A percentile compares a stretch with the other conserved stretches of the same genome.
phyloP scores from a whole-genome alignment of 2,797 vertebrate genomes.

The Micrastur ruficollis region DNA sequence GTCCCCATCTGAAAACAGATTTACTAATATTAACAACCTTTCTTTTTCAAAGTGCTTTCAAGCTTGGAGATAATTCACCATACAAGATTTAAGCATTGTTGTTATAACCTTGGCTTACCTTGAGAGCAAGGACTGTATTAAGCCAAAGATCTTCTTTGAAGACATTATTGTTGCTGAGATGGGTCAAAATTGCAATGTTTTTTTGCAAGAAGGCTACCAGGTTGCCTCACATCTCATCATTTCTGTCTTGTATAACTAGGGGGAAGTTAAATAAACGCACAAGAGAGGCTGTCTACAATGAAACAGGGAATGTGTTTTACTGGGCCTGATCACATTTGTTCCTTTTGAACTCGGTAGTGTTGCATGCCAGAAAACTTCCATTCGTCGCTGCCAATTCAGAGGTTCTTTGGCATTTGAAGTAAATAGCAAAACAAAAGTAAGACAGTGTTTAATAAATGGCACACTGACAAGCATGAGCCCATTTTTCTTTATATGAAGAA shows the following conservation, averaged over 20 bases:
- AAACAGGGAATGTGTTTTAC: not conserved
- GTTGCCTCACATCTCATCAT: not conserved
- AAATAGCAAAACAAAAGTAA: constrained; percentile 39
- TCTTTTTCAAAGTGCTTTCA: not conserved
- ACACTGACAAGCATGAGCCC: not conserved
- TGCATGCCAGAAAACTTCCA: constrained; percentile 31
- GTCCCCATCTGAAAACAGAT: not conserved
- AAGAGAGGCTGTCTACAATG: not conserved
- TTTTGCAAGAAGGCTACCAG: not conserved
- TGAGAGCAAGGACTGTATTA: not conserved
- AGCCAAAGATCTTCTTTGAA: not conserved
- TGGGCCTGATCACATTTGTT: not conserved
- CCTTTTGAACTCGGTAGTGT: not conserved
- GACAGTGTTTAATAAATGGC: constrained; percentile 39
- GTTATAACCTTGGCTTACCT: not conserved
- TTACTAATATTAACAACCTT: not conserved
- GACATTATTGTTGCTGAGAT: not conserved
- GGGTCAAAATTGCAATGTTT: not conserved
- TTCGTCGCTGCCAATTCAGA: not conserved
- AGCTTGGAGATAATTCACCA: not conserved
- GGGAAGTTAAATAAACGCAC: not conserved
- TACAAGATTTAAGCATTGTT: not conserved
- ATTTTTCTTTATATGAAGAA: constrained; percentile 15
- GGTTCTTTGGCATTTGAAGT: constrained; percentile 32
- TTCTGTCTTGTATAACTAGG: not conserved